Base-by-base conservation (phyloP, 2,888 invertebrate genomes). In the Hyles lineata region DNA sequence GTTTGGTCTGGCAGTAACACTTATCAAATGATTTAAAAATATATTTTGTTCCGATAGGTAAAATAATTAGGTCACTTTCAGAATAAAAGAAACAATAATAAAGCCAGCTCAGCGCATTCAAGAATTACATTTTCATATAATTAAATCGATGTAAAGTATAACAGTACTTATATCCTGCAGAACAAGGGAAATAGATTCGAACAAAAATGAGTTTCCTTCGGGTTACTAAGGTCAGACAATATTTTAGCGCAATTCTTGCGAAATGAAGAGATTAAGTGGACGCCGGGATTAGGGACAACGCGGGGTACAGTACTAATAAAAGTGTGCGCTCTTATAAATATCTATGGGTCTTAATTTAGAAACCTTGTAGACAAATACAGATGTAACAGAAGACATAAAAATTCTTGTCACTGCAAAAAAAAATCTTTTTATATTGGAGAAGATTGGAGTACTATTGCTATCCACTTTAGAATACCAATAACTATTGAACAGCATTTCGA, bases 181-280 rank as follows among this genome's bases (percentile, higher is more conserved):
- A 63, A 43, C 9, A 23, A 61, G 21, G 43, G 43, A 63, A 43
- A n/a, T 21, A 61, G 61, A 61, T 63, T 63, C 63, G 63, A 43
- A 35, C 61, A 63, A 11, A 63, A 63, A 63, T 43, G 63, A 43
- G 43, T 63, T 63, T 63, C 63, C 43, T 11, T 11, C 43, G 43
- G 43, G 63, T 63, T 43, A 43, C 63, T 63, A 21, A 63, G 63
- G 63, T 63, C 21, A 21, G 63, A 63, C 63, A 43, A 63, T 63
- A 63, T 63, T 63, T 63, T 63, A 63, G 63, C 63, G 21, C 63
- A 63, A 63, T 63, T 63, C 63, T 35, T 35, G 21, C 63, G 63
- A 63, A 63, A 63, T 63, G 35, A 63, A 63, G 35, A 63, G 43
- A 63, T 63, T 63, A 43, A 63, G 63, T 43, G 63, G 63, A 21